These are phyloP conservation scores for Drosophila stalkeri DNA, from an alignment of 2,888 invertebrate species.

Conservation along the genomic window DNA sequence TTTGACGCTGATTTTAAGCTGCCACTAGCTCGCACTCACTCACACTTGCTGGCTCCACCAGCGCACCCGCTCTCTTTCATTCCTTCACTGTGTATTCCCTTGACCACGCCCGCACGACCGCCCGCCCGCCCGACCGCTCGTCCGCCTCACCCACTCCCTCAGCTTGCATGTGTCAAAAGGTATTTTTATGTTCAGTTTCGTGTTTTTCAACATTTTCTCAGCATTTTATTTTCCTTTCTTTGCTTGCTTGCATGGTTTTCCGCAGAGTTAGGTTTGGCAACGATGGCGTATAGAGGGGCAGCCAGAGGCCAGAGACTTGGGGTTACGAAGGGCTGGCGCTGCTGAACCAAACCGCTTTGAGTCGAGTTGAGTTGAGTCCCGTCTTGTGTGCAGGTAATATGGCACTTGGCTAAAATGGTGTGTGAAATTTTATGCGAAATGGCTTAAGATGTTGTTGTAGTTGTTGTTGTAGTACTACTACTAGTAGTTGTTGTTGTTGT, in stretches of 20 bases:
- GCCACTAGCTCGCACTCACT: constrained; percentile 16
- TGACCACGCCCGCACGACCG: constrained; percentile 49
- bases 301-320: background rate
- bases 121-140: constrained; percentile 14
- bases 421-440: constrained; percentile 83
- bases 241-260: constrained; percentile 31
- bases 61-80: background rate
- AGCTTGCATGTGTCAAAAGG: constrained; percentile 81
- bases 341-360: constrained; percentile 45
- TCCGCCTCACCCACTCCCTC: constrained; percentile 13
- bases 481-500: constrained; percentile 17
- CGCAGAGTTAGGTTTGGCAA: constrained; percentile 6
- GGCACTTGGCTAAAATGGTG: constrained; percentile 83
- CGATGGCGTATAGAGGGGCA: background rate
- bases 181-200: constrained; percentile 79
- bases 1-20: constrained; percentile 74
- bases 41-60: background rate
- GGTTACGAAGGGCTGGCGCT: background rate
- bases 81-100: background rate
- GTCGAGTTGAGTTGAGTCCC: constrained; percentile 68
- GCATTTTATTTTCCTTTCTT: constrained; percentile 67
- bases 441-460: constrained; percentile 68
- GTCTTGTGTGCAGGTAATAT: constrained; percentile 82
- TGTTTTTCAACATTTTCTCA: constrained; percentile 76
- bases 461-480: constrained; percentile 14